phyloP scores from a whole-genome alignment of 2,113 vertebrate species.

The Sylvilagus bachmani region DNA sequence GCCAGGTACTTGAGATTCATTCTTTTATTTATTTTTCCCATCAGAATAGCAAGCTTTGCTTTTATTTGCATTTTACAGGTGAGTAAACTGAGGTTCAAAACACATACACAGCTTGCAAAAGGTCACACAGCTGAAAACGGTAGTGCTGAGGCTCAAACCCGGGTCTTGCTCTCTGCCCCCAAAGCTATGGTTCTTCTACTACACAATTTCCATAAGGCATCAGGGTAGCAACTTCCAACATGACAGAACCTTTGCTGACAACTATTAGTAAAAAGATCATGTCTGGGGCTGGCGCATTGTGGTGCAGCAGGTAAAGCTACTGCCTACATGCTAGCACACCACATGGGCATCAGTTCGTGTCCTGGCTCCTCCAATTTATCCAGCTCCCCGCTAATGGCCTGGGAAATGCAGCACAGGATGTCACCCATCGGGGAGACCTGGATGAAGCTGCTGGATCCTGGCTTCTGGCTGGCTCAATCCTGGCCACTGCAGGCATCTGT shows the following conservation, averaged over 20 bases:
- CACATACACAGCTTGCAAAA: background rate
- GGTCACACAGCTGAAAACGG: background rate
- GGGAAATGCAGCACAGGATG: too few species aligned
- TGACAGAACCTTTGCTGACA: background rate
- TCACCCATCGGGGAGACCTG: too few species aligned
- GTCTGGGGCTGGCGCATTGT: too few species aligned
- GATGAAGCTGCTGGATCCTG: too few species aligned
- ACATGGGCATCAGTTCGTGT: too few species aligned
- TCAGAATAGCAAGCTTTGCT: background rate
- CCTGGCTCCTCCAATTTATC: too few species aligned
- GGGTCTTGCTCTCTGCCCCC: background rate
- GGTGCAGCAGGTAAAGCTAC: too few species aligned
- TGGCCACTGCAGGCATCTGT: too few species aligned
- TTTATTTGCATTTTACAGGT: slow-evolving; percentile 4
- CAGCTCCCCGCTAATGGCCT: too few species aligned
- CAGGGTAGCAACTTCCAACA: background rate
- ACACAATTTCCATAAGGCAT: background rate
- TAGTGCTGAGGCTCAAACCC: background rate
- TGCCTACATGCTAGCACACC: too few species aligned
- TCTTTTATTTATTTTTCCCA: slow-evolving; percentile 20
- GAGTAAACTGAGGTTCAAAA: slow-evolving; percentile 8
- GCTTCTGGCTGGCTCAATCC: too few species aligned
- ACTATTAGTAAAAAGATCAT: background rate
- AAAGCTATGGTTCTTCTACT: background rate
- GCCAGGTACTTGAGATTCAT: background rate